A percentile compares a stretch with the other conserved stretches of the same genome.
Conservation (phyloP, 2,113 vertebrate species). For the Cinclus cinclus region DNA sequence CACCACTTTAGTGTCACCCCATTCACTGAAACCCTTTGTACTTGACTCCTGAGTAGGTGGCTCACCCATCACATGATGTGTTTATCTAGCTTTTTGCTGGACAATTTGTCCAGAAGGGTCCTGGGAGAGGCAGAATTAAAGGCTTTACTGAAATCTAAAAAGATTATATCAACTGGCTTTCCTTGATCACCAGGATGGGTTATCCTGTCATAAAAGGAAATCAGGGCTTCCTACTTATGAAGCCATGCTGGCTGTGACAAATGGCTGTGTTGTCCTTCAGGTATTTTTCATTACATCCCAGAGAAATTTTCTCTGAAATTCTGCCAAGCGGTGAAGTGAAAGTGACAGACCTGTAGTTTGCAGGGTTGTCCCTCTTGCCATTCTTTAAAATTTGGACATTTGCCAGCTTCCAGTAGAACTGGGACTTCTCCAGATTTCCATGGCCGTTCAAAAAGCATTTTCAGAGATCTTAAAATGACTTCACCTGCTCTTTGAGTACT, state of each 20-base stretch:
- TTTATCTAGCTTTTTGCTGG: rapidly evolving
- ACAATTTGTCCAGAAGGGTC: not conserved
- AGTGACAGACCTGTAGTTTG: not conserved
- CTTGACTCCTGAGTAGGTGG: not conserved
- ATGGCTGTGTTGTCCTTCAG: not conserved
- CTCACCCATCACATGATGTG: not conserved
- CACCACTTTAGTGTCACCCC: not conserved
- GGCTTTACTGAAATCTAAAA: not conserved
- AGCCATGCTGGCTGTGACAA: not conserved
- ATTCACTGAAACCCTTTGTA: not conserved
- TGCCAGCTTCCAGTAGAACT: not conserved
- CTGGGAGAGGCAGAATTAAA: not conserved
- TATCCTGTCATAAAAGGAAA: not conserved
- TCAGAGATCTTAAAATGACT: not conserved
- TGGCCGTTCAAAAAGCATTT: not conserved
- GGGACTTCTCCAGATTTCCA: not conserved
- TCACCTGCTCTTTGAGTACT: not conserved
- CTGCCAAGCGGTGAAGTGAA: not conserved
- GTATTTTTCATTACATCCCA: not conserved
- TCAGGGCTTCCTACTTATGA: not conserved
- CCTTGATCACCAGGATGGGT: not conserved
- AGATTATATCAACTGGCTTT: not conserved
- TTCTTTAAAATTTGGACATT: not conserved
- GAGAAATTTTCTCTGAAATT: not conserved
- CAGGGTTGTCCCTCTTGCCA: not conserved